Evolutionary conservation across 2,113 vertebrate species (phyloP), one percentile per base, ranked within the genome.

Genomic region (Monopterus albus): DNA sequence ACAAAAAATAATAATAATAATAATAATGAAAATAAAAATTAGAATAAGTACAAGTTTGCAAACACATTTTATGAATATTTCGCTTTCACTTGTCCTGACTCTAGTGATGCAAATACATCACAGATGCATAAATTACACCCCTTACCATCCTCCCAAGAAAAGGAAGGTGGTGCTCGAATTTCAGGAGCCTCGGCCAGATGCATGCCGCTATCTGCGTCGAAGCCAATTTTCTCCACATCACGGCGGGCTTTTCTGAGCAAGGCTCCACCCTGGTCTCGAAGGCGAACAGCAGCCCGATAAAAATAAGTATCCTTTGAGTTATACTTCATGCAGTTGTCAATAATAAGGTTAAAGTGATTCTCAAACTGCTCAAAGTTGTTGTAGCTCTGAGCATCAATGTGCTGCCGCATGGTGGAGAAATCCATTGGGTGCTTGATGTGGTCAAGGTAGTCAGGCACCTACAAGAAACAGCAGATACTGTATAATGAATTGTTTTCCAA

Each of bases 251-350:
- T 97, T 82, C 98, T 92, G 49, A 99, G 93, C 80, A 99, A 85
- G 20, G 92, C 94, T 10, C 97, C 98, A 4, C 98, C 98, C 91
- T 97, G 96, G 89, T 99, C 98, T 20, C 97, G 91, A 85, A 99
- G 92, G 58, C 97, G 92, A 66, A 96, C 91, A 0, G 96, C 97
- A 13, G 96, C 95, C 63, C 98, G 94, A 85, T 97, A 95, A 79
- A 99, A 99, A 86, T 96, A 96, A 1, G 97, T 98, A 87, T 99
- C 98, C 91, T 97, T 98, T 63, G 95, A 95, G 85, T 99, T 99
- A 86, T 99, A 99, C 80, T 96, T 97, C 96, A 98, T 94, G 89
- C 98, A 99, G 83, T 99, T 99, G 75, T 95, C 93, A 73, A 98
- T 69, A 14, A 99, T 97, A 67, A 98, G 95, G 86, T 97, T 95